Evolutionary conservation across 2,113 vertebrate genomes (phyloP), one percentile per base, ranked within the genome.

Genomic region (Piprites chloris): DNA sequence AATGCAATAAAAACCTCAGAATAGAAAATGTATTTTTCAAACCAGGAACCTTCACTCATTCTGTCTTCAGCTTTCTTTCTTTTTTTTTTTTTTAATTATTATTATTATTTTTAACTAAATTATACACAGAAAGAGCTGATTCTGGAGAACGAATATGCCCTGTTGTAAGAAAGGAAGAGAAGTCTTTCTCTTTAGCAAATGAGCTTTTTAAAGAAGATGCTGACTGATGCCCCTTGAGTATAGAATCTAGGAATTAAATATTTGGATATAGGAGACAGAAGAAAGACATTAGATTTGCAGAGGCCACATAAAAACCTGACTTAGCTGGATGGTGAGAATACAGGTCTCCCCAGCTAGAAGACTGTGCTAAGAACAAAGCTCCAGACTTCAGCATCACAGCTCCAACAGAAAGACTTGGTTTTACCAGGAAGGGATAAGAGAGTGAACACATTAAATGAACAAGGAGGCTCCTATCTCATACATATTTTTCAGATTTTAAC

Each of bases 401-500:
- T 91, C 82, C 59, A 27, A 44, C 67, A 52, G 37, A 87, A 63
- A 76, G 21, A 13, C 7, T 53, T 62, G n/a, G 16, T 39, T 72
- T 62, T 93, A 47, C 49, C 28, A 19, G 11, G 14, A 92, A 52
- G 8, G 44, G 28, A 49, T 86, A 72, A 19, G n/a, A 80, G 23
- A 82, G 23, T 13, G 55, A 94, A 46, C 32, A 71, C 9, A 11
- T 9, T 37, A 50, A 55, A 82, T 65, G 30, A 96, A n/a, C 37
- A 87, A 39, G 90, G 90, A 75, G 55, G 72, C 20, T 88, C 24
- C 47, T 44, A 30, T 52, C 73, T 95, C 93, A 75, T 73, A n/a
- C 27, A 16, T 59, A 12, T 71, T 96, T 96, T 97, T 85, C 77
- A 81, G 42, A 93, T 69, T 93, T 92, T 75, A 87, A 32, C 32